phyloP scores from a whole-genome alignment of 2,888 invertebrate genomes.

The Apodemia hepburni region DNA sequence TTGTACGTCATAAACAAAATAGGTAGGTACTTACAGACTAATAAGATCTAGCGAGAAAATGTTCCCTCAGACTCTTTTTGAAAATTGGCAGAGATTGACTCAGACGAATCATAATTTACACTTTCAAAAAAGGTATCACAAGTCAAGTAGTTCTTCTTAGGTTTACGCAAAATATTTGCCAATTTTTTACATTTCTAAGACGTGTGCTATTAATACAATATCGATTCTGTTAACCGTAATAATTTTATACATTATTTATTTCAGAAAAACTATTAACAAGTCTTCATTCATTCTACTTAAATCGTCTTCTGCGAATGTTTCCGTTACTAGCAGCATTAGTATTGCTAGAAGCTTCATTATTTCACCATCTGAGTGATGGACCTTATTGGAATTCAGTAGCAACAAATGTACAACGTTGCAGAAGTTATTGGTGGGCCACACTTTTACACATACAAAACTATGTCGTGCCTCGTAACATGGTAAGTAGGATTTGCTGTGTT shows the following conservation, averaged over 20 bases:
- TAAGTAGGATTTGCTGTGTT: slow-evolving; percentile 32
- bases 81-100: too few species aligned
- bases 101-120: too few species aligned
- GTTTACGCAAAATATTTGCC: too few species aligned
- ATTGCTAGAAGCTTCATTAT: slow-evolving; percentile 46
- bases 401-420: slow-evolving; percentile 40
- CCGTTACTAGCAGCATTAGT: slow-evolving; percentile 48
- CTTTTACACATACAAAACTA: slow-evolving; percentile 55
- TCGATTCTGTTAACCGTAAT: too few species aligned
- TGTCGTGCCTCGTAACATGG: slow-evolving; percentile 40
- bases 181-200: too few species aligned
- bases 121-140: too few species aligned
- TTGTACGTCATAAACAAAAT: too few species aligned
- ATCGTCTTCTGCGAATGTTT: slow-evolving; percentile 53
- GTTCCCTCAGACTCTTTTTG: too few species aligned
- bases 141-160: too few species aligned
- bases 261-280: slow-evolving; percentile 47
- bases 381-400: slow-evolving; percentile 41
- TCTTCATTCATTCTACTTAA: slow-evolving; percentile 53
- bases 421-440: slow-evolving; percentile 56
- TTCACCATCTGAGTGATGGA: slow-evolving; percentile 49
- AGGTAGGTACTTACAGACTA: too few species aligned
- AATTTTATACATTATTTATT: slow-evolving; percentile 15
- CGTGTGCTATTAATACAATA: too few species aligned
- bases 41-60: too few species aligned